A percentile compares a stretch with the other conserved stretches of the same genome.
These are phyloP conservation scores for Temnothorax ravouxi DNA, from an alignment of 2,888 invertebrate genomes.

Conservation along the genomic window DNA sequence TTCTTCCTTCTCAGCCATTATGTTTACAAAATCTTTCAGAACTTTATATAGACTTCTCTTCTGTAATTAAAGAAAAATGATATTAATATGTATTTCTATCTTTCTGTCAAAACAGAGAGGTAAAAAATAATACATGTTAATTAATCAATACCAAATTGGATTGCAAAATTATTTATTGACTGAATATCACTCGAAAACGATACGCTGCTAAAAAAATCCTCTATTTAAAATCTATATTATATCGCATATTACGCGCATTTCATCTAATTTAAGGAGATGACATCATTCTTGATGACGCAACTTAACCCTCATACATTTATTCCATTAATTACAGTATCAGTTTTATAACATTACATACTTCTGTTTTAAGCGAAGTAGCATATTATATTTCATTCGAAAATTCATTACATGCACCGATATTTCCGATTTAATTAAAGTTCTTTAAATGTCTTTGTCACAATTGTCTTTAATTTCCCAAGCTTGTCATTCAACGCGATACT, in stretches of 20 bases:
- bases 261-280: background rate
- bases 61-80: conserved; percentile 14
- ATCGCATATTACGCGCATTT: background rate
- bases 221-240: background rate
- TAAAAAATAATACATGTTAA: background rate
- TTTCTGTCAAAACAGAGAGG: background rate
- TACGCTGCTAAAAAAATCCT: background rate
- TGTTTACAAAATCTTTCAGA: background rate
- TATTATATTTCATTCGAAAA: background rate
- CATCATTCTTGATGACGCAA: background rate
- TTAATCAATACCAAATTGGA: background rate
- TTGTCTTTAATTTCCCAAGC: no score
- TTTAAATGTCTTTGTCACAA: background rate
- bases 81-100: background rate
- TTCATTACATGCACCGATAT: background rate
- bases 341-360: background rate
- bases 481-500: background rate
- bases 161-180: background rate
- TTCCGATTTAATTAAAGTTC: background rate
- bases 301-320: background rate
- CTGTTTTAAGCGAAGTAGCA: background rate
- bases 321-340: background rate
- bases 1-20: conserved; percentile 16
- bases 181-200: background rate
- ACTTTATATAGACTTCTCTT: background rate